phyloP scores from a whole-genome alignment of 2,888 invertebrate genomes.

The Lissonota sp. region DNA sequence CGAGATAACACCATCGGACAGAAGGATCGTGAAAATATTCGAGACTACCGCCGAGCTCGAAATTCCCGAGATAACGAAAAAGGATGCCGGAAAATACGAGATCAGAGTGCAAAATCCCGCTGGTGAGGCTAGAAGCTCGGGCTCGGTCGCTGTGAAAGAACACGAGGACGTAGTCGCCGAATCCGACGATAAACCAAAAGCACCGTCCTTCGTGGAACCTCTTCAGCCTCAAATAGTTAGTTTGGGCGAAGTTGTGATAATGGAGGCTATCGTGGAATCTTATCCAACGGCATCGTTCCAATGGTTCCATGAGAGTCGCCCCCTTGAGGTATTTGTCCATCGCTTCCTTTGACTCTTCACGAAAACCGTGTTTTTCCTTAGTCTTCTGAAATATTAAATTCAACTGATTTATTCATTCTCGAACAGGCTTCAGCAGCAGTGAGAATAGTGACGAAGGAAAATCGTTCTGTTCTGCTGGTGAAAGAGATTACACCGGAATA shows the following conservation, averaged over 20 bases:
- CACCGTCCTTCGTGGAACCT: constrained; percentile 90
- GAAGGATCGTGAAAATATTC: constrained; percentile 86
- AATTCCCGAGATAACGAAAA: constrained; percentile 89
- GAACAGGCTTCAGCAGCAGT: constrained; percentile 87
- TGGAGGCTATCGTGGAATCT: constrained; percentile 91
- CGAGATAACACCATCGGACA: constrained; percentile 88
- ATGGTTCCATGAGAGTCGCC: constrained; percentile 92
- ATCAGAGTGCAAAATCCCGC: constrained; percentile 91
- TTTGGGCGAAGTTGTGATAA: constrained; percentile 90
- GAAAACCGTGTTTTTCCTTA: not conserved
- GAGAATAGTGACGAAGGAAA: constrained; percentile 90
- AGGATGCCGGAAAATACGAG: constrained; percentile 95
- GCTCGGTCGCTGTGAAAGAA: constrained; percentile 91
- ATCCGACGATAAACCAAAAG: constrained; percentile 86
- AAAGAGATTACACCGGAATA: constrained; percentile 89
- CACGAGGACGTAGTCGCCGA: constrained; percentile 82
- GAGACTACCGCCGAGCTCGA: constrained; percentile 88
- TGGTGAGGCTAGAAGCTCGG: constrained; percentile 92
- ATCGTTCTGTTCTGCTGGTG: constrained; percentile 92
- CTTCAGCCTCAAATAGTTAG: constrained; percentile 89
- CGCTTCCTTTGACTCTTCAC: constrained; percentile 15
- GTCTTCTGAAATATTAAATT: not conserved
- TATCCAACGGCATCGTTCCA: constrained; percentile 93
- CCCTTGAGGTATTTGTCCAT: constrained; percentile 85
- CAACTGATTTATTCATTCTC: constrained; percentile 34